These are phyloP conservation scores for Miltochrista miniata DNA, from an alignment of 2,888 invertebrate genomes.

Conservation along the genomic window DNA sequence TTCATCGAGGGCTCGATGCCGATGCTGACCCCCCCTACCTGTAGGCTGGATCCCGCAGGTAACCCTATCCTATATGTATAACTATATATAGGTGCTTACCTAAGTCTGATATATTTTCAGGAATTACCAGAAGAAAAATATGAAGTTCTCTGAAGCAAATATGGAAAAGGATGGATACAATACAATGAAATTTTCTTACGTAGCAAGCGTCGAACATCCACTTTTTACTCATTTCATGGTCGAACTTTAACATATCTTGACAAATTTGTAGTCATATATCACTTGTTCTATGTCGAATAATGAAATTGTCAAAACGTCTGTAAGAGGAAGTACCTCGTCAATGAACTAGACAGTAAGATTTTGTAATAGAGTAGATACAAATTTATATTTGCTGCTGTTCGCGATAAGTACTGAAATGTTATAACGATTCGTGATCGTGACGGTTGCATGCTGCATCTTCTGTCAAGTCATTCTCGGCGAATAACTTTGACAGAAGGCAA, in stretches of 20 bases:
- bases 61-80: no score
- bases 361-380: neutral
- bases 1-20: no score
- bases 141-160: slow-evolving; percentile 73
- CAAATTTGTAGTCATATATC: slow-evolving; percentile 42
- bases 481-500: no score
- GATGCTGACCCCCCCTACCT: no score
- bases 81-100: no score
- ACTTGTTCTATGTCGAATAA: slow-evolving; percentile 39
- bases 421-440: no score
- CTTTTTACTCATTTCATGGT: slow-evolving; percentile 86
- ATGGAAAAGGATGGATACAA: slow-evolving; percentile 85
- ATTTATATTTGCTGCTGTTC: no score
- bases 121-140: slow-evolving; percentile 71
- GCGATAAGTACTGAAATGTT: slow-evolving; percentile 9
- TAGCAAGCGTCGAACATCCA: slow-evolving; percentile 81
- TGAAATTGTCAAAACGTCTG: slow-evolving; percentile 29
- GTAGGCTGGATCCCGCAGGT: no score
- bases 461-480: no score
- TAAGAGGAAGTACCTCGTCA: slow-evolving; percentile 14
- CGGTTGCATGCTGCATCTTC: no score
- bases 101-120: slow-evolving; percentile 52
- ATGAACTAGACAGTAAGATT: slow-evolving; percentile 25
- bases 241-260: slow-evolving; percentile 69
- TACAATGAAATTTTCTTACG: slow-evolving; percentile 82